Percentiles rank a stretch among this genome's conserved stretches.
phyloP scores from a whole-genome alignment of 1,140 invertebrate genomes.

The Helicoverpa zea region DNA sequence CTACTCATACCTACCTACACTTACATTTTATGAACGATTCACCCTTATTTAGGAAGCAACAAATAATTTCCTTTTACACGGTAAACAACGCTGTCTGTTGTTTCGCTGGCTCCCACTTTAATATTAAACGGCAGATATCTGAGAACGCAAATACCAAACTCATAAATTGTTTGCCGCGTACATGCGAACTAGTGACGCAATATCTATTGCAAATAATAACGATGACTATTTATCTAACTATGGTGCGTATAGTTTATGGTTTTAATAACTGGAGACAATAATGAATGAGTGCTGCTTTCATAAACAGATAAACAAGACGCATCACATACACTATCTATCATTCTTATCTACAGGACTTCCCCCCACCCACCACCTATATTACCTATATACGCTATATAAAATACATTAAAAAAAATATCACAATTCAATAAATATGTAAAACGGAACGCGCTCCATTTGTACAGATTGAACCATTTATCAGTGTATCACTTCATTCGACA shows the following conservation, averaged over 20 bases:
- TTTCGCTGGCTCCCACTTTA: constrained; percentile 6
- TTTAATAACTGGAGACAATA: no score
- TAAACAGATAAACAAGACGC: no score
- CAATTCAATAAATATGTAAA: not conserved
- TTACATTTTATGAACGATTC: constrained; percentile 40
- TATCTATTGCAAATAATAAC: not conserved
- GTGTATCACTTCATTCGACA: constrained; percentile 13
- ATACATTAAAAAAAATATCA: not conserved
- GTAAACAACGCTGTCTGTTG: constrained; percentile 37
- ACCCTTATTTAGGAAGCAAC: constrained; percentile 29
- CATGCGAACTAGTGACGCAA: constrained; percentile 31
- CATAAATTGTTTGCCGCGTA: not conserved
- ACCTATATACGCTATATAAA: no score
- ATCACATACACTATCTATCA: no score
- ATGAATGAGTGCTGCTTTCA: no score
- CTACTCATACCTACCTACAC: constrained; percentile 24
- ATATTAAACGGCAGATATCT: constrained; percentile 32
- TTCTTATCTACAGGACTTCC: no score
- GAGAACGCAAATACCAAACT: constrained; percentile 9
- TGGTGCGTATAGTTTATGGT: no score
- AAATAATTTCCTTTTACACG: constrained; percentile 28
- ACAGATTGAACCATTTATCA: constrained; percentile 28
- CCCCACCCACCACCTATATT: no score
- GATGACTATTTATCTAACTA: no score
- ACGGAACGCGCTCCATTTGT: not conserved